These are phyloP conservation scores for Brachyhypopomus gauderio DNA, from an alignment of 2,113 vertebrate species.

Conservation along the genomic window DNA sequence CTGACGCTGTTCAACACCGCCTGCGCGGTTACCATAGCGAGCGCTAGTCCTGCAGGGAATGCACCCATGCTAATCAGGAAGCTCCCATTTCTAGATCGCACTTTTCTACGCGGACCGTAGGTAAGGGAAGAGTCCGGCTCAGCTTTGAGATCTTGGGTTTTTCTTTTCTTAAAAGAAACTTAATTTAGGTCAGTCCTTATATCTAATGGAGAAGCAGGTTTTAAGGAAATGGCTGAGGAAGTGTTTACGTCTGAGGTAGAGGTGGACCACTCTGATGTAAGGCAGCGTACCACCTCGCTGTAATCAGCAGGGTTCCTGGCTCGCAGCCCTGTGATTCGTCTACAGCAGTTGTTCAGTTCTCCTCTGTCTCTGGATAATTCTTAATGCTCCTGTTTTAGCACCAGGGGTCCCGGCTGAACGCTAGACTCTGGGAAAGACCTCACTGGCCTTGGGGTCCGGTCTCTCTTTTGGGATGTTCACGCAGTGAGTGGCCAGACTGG, in stretches of 20 bases:
- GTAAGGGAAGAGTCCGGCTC: background rate
- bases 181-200: background rate
- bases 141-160: background rate
- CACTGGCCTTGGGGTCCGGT: background rate
- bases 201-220: background rate
- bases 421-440: background rate
- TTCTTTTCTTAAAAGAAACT: background rate
- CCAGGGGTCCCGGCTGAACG: background rate
- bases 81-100: slow-evolving; percentile 5
- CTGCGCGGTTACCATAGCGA: slow-evolving; percentile 23
- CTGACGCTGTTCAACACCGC: background rate
- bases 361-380: background rate
- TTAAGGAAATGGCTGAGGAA: background rate
- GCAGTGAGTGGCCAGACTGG: slow-evolving; percentile 14
- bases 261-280: background rate
- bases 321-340: background rate
- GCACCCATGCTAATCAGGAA: background rate
- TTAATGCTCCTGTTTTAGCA: background rate
- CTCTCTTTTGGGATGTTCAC: slow-evolving; percentile 10
- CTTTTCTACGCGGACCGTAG: background rate
- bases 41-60: background rate
- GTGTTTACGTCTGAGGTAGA: background rate
- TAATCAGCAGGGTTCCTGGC: background rate
- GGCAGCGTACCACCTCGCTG: background rate
- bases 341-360: background rate